Evolutionary conservation across 2,888 invertebrate genomes (phyloP).

Genomic region (Rhorus exstirpatorius): DNA sequence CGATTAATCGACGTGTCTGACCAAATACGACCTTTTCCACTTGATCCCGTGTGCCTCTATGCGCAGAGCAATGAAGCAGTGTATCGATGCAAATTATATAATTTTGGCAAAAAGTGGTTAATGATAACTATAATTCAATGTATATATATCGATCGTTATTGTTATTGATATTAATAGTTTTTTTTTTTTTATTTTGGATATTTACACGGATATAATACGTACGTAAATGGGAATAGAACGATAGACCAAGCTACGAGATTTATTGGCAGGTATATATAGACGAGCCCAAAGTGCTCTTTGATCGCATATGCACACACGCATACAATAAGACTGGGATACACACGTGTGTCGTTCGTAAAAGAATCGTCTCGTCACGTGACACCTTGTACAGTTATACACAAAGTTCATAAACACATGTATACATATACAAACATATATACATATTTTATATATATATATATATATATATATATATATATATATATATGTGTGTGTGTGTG

Average conservation of each 20-base stretch:
- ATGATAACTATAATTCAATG: too few relatives aligned
- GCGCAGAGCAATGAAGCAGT: background rate
- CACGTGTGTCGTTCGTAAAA: conserved; percentile 46
- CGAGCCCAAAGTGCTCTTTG: conserved; percentile 21
- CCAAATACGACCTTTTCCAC: conserved; percentile 20
- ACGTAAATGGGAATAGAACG: background rate
- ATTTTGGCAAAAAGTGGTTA: too few relatives aligned
- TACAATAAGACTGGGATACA: conserved; percentile 25
- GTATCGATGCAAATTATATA: background rate
- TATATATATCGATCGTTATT: too few relatives aligned
- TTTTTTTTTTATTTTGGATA: too few relatives aligned
- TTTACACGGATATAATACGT: background rate
- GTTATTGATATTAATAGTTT: too few relatives aligned
- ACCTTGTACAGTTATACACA: conserved; percentile 72
- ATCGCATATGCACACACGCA: conserved; percentile 17
- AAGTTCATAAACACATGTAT: conserved; percentile 66
- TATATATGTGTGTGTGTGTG: conserved; percentile 14
- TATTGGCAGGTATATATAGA: background rate
- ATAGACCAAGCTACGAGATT: conserved; percentile 6
- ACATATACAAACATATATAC: background rate
- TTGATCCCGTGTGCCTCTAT: background rate
- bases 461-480: conserved; percentile 11
- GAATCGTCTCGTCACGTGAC: conserved; percentile 71
- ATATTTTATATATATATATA: conserved; percentile 11
- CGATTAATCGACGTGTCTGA: conserved; percentile 15